Conservation (phyloP, 2,888 invertebrate species). For the Cryptus viduatorius region DNA sequence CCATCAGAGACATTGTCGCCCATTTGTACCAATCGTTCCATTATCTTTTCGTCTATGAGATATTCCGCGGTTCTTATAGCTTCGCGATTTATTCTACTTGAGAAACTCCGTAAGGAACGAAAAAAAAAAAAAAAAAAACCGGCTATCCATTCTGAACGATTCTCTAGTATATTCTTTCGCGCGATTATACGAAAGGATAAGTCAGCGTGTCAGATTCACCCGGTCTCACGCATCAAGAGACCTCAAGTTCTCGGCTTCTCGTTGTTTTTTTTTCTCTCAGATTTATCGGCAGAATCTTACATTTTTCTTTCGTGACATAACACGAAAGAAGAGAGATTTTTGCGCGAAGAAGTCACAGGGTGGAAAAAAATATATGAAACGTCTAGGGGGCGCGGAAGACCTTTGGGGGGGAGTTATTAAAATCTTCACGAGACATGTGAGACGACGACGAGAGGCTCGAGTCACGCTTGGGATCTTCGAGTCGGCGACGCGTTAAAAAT, state of each 20-base stretch:
- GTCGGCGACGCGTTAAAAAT: conserved; percentile 55
- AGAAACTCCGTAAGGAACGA: background rate
- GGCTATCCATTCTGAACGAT: background rate
- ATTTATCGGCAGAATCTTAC: conserved; percentile 38
- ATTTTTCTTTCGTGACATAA: background rate
- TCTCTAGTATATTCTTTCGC: conserved; percentile 1
- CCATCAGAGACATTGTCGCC: conserved; percentile 67
- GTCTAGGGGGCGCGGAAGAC: background rate
- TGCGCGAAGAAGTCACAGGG: background rate
- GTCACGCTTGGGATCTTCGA: conserved; percentile 47
- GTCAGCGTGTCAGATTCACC: conserved; percentile 39
- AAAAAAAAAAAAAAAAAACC: conserved; percentile 25
- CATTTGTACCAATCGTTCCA: conserved; percentile 71
- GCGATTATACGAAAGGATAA: conserved; percentile 24
- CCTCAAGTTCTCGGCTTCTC: conserved; percentile 13
- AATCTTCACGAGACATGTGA: conserved; percentile 50
- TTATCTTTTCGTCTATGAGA: conserved; percentile 53
- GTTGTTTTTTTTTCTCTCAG: background rate
- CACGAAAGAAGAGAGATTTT: background rate
- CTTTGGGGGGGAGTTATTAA: conserved; percentile 39
- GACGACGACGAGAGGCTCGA: conserved; percentile 40
- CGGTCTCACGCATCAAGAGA: conserved; percentile 29
- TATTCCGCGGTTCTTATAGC: conserved; percentile 39
- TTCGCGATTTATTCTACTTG: conserved; percentile 68
- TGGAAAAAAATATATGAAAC: background rate